phyloP scores from a whole-genome alignment of 2,113 vertebrate genomes.

The Brevimyrus niger region DNA sequence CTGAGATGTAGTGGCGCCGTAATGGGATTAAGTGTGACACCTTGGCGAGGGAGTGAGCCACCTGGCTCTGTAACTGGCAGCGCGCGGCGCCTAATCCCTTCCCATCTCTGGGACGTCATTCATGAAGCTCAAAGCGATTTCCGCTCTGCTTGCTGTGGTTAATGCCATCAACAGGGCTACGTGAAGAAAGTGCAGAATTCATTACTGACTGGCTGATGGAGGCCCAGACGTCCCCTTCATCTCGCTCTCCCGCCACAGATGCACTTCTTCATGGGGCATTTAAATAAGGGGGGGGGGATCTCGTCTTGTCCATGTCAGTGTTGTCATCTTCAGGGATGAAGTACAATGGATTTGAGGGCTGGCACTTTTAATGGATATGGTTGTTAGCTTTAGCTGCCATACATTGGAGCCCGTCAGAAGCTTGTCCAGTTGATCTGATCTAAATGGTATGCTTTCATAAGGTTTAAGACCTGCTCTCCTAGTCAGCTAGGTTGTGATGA shows the following conservation, averaged over 20 bases:
- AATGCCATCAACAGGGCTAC: slow-evolving; percentile 77
- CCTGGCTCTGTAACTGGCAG: slow-evolving; percentile 94
- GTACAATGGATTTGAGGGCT: not conserved
- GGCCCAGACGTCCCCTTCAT: slow-evolving; percentile 26
- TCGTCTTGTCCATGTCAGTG: not conserved
- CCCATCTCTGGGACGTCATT: slow-evolving; percentile 97
- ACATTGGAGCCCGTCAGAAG: not conserved
- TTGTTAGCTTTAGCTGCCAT: not conserved
- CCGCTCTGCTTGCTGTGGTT: slow-evolving; percentile 85
- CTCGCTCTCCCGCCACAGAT: not conserved
- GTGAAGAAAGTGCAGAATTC: slow-evolving; percentile 53
- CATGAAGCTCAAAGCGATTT: slow-evolving; percentile 84
- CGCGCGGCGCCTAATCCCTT: slow-evolving; percentile 89
- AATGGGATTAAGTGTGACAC: slow-evolving; percentile 98
- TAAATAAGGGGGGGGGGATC: not conserved
- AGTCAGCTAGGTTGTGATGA: not conserved
- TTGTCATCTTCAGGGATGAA: not conserved
- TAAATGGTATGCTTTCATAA: not conserved
- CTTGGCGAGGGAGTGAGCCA: slow-evolving; percentile 87
- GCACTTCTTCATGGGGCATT: not conserved
- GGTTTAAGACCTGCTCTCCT: not conserved
- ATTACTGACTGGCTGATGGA: slow-evolving; percentile 44
- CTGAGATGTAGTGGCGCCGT: slow-evolving; percentile 81
- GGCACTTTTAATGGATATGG: not conserved
- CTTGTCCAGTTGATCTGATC: not conserved